Evolutionary conservation across 2,797 vertebrate genomes (phyloP), one percentile per base, ranked within the genome.

Genomic region (Ptychadena robeensis): DNA sequence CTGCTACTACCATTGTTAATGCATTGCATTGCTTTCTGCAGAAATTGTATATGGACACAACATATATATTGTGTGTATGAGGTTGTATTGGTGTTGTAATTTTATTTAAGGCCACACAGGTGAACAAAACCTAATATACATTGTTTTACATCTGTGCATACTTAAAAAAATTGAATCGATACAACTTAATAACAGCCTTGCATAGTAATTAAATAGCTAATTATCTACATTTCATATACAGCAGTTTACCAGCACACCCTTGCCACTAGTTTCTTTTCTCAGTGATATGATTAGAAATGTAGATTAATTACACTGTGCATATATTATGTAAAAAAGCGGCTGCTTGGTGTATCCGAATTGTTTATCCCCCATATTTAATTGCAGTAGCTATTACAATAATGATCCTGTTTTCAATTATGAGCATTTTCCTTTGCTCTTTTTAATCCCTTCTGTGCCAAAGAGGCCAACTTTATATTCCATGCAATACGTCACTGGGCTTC

Each of bases 361-460:
- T 86, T 48, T 83, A 89, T 66, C 73, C 85, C 87, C 77, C 73
- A 87, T 70, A 89, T 86, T 81, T 90, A 84, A 85, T 90, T 86
- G 65, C 64, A 66, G 40, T 25, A 83, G 31, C 59, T 83, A 73
- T 83, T 85, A 68, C 82, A 75, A 85, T 87, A 88, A 86, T 66
- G 74, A 86, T 75, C 76, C 35, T 86, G 35, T 80, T 87, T 91
- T 86, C 82, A 89, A 87, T 86, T 53, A 70, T 48, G 53, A 78
- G 59, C 61, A 84, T 53, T 85, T 87, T 85, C 35, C 65, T 37
- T 82, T 83, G 59, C 44, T 74, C 64, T 9, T 84, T 80, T 84
- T 80, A 80, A 80, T 74, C 64, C 63, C 63, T 83, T 30, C 69
- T 67, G 32, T 79, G 59, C 81, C 68, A 82, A 10, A 66, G 69